Evolutionary conservation across 1,140 invertebrate genomes (phyloP), one percentile per base, ranked within the genome.

Genomic region (Sitophilus oryzae): DNA sequence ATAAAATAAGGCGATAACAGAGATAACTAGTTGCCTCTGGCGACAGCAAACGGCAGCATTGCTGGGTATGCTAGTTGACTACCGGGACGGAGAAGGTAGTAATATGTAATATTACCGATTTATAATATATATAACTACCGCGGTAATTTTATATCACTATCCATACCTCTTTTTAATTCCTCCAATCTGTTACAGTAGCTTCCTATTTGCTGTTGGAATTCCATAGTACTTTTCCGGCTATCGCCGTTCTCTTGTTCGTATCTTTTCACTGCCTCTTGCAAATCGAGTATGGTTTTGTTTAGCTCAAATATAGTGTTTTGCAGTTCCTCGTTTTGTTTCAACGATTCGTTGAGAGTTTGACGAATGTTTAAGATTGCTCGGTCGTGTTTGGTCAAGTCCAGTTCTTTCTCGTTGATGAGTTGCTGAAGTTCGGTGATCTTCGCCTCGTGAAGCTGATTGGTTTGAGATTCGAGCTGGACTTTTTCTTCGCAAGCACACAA

Each of bases 351-450:
- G n/a, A 66, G 36, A 6, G 52, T 58, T 25, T 60, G 25, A 20
- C 52, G 56, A 19, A 66, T 66, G 22, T 62, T 59, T 10, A 48
- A 18, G 20, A 66, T 61, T 8, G 56, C 46, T 10, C 58, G 42
- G 35, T 61, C 52, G 43, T 63, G 60, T 25, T 55, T 50, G 14
- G 20, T 58, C 25, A 63, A 23, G 51, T 63, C 57, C 0, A 58
- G 45, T 30, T 64, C 60, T 49, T 63, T 64, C 21, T 61, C 52
- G 11, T 43, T 40, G 1, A 66, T 46, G 14, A 63, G 30, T 20
- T 51, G 36, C 25, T 63, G 60, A 4, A 66, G 42, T 56, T 66
- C 60, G 30, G 44, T 52, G 8, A 66, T 66, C 50, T 56, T 66
- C 2, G 58, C 44, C 40, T 64, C 64, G 21, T 66, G 53, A 0